Evolutionary conservation across 2,888 invertebrate genomes (phyloP), one percentile per base, ranked within the genome.

Genomic region (Blera fallax): DNA sequence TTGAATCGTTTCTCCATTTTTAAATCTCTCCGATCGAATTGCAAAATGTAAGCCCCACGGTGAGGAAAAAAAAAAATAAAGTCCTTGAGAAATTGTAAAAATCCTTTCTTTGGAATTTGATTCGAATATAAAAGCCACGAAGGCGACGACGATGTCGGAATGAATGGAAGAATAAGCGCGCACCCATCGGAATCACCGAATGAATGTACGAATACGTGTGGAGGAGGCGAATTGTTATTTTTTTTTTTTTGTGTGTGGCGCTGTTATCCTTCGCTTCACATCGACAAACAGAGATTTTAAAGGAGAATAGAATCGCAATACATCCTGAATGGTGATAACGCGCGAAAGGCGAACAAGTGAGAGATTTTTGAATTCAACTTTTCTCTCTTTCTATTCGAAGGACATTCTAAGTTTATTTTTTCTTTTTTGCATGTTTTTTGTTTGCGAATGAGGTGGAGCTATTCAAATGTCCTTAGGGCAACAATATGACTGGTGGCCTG

Each of bases 51-150:
- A 85, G 60, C 64, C 76, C 69, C 65, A 50, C 79, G 56, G 56
- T 50, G 18, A 24, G 4, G 14, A 34, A 16, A 32, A 48, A 72
- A 65, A 24, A 3, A 11, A 34, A 16, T 24, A 48, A 72, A 65
- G 45, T 56, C 62, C 79, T 64, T 74, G 62, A 43, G 69, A 74
- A 80, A 67, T 80, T 76, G 73, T 65, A 70, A 84, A n/a, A 80
- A 81, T 81, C 81, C 85, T 77, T 85, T 85, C 81, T 81, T 85
- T 14, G 40, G 76, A 54, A 85, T 80, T 85, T 85, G 81, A 85
- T 81, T 85, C 76, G 85, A 72, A 67, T 72, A 85, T 77, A 81
- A 85, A 85, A 81, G 84, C 58, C 80, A 76, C 70, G 80, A 81
- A 60, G 54, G 21, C 40, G 52, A 50, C 21, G 65, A 67, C 64